phyloP scores from a whole-genome alignment of 2,888 invertebrate genomes.

The Dermolepida albohirtum region DNA sequence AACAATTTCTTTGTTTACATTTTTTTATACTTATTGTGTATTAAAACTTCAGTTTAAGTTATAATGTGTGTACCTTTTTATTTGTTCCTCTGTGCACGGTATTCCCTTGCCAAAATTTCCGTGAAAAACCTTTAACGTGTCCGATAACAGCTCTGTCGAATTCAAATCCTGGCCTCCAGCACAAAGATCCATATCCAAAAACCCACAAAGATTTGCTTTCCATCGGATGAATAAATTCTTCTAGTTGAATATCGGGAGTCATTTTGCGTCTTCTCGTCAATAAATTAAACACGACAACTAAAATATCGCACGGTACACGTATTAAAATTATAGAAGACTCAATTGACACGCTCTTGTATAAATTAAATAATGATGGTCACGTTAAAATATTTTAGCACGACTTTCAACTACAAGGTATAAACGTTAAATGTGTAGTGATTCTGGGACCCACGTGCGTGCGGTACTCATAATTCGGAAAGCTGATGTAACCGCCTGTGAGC shows the following conservation, averaged over 20 bases:
- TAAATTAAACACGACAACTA: too few species aligned
- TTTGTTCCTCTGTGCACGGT: constrained; percentile 83
- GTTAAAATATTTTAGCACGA: too few species aligned
- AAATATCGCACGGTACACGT: too few species aligned
- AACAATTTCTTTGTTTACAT: not conserved
- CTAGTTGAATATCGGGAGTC: constrained; percentile 45
- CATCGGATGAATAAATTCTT: constrained; percentile 56
- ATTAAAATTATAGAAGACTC: too few species aligned
- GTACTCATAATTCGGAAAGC: too few species aligned
- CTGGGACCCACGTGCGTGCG: too few species aligned
- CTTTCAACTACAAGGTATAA: too few species aligned
- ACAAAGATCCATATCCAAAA: constrained; percentile 95
- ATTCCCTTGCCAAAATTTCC: constrained; percentile 95
- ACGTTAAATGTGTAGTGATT: too few species aligned
- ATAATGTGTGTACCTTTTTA: constrained; percentile 70
- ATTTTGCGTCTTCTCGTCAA: not conserved
- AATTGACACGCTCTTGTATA: too few species aligned
- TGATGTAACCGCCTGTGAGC: too few species aligned
- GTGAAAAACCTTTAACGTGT: constrained; percentile 82
- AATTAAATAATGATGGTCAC: too few species aligned
- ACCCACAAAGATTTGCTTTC: constrained; percentile 80
- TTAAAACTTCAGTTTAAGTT: constrained; percentile 3
- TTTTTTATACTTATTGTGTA: not conserved
- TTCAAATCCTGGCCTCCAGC: constrained; percentile 95
- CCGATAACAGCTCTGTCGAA: constrained; percentile 84